phyloP scores from a whole-genome alignment of 2,113 vertebrate species.

The Gobius niger region DNA sequence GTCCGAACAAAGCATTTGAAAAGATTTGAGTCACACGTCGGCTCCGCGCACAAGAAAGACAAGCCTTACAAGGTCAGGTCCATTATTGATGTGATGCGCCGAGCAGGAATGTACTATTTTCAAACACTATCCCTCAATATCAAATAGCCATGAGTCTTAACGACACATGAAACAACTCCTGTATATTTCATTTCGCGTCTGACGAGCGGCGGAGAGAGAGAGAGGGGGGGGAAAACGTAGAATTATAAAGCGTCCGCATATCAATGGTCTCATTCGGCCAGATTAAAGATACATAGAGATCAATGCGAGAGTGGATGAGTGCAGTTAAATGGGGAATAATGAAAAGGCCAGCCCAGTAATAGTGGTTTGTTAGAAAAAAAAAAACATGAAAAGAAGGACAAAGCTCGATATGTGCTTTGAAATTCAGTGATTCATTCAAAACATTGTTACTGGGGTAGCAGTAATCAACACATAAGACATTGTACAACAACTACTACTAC shows the following conservation, averaged over 20 bases:
- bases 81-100: slow-evolving; percentile 23
- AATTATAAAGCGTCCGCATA: slow-evolving; percentile 30
- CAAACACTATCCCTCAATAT: slow-evolving; percentile 24
- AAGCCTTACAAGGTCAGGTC: slow-evolving; percentile 34
- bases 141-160: slow-evolving; percentile 45
- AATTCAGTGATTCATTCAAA: too few relatives aligned
- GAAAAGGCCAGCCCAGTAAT: slow-evolving; percentile 8
- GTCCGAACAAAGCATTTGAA: slow-evolving; percentile 23
- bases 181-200: slow-evolving; percentile 49
- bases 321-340: slow-evolving; percentile 11
- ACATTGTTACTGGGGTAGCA: not conserved
- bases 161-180: slow-evolving; percentile 47
- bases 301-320: slow-evolving; percentile 38
- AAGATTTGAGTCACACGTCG: slow-evolving; percentile 11
- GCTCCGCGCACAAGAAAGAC: slow-evolving; percentile 11
- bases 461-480: not conserved
- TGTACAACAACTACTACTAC: not conserved
- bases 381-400: too few relatives aligned
- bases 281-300: slow-evolving; percentile 46
- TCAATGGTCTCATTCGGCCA: slow-evolving; percentile 45
- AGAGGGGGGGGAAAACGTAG: not conserved
- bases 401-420: too few relatives aligned
- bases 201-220: slow-evolving; percentile 4
- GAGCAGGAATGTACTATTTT: slow-evolving; percentile 27
- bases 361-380: not conserved